These are phyloP conservation scores for Nixonia krombeini DNA, from an alignment of 1,140 invertebrate species.

Conservation along the genomic window DNA sequence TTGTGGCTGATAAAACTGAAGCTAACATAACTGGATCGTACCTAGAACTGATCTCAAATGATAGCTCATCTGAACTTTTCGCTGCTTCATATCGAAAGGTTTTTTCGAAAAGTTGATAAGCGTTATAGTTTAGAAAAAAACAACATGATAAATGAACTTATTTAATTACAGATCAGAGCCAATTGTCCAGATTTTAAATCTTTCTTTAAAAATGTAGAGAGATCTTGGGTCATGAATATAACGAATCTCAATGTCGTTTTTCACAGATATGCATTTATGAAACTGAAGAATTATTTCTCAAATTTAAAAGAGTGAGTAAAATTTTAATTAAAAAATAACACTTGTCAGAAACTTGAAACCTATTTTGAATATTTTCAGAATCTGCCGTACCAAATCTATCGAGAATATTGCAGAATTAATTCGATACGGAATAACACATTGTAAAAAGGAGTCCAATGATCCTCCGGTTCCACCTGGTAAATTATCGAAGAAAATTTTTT, in stretches of 20 bases:
- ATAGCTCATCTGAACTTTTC: constrained; percentile 75
- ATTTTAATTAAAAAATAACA: too few species aligned
- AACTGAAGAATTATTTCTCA: constrained; percentile 73
- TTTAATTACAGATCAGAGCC: constrained; percentile 60
- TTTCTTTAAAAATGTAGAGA: constrained; percentile 86
- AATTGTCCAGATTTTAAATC: constrained; percentile 87
- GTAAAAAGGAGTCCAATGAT: constrained; percentile 68
- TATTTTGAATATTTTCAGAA: too few species aligned
- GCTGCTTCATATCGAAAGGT: constrained; percentile 85
- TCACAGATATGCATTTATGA: constrained; percentile 81
- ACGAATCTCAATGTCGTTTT: constrained; percentile 77
- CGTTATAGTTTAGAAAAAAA: neutral
- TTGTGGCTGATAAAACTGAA: constrained; percentile 87
- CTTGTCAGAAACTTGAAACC: too few species aligned
- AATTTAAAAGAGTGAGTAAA: constrained; percentile 61
- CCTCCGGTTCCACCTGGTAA: constrained; percentile 79
- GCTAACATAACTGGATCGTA: constrained; percentile 82
- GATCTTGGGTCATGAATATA: constrained; percentile 82
- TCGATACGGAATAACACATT: constrained; percentile 44
- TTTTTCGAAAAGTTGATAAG: too few species aligned
- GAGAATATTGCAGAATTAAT: constrained; percentile 40
- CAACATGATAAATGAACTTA: neutral
- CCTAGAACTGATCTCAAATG: constrained; percentile 80
- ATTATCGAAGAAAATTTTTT: too few species aligned
- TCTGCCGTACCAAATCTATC: constrained; percentile 43